phyloP scores from a whole-genome alignment of 2,797 vertebrate genomes.

The Karalla daura region DNA sequence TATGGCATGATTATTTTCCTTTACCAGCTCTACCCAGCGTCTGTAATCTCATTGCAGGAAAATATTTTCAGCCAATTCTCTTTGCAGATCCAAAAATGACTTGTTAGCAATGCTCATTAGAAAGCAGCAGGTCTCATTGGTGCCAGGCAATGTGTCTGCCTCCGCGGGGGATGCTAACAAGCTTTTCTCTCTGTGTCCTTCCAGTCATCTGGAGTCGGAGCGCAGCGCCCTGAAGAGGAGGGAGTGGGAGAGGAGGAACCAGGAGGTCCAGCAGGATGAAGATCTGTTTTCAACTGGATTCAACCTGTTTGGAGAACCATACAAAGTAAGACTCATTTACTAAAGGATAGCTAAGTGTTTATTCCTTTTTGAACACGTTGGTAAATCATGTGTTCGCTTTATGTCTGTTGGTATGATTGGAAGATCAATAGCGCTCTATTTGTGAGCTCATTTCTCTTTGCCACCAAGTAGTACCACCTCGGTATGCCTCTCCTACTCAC shows the following conservation, averaged over 20 bases:
- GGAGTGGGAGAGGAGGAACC: constrained; percentile 96
- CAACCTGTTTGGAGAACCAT: constrained; percentile 97
- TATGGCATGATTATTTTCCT: constrained; percentile 6
- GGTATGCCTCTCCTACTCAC: too few relatives aligned
- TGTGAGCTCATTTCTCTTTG: neutral
- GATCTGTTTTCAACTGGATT: constrained; percentile 97
- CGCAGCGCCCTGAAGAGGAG: constrained; percentile 95
- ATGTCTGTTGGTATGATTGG: neutral
- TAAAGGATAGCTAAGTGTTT: neutral
- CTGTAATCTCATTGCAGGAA: constrained; percentile 20
- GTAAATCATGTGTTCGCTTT: neutral
- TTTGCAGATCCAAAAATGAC: constrained; percentile 33
- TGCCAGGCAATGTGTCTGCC: constrained; percentile 6
- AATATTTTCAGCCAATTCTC: constrained; percentile 11
- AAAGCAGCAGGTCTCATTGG: constrained; percentile 13
- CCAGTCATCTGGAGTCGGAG: constrained; percentile 96
- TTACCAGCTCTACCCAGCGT: neutral
- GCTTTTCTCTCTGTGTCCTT: constrained; percentile 55
- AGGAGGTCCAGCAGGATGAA: constrained; percentile 98
- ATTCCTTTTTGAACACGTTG: neutral
- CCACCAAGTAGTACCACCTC: too few relatives aligned
- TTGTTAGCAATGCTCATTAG: constrained; percentile 45
- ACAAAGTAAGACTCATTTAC: constrained; percentile 88
- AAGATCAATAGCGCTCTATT: neutral
- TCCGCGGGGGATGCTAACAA: constrained; percentile 44